Conservation (phyloP, 2,113 vertebrate species). For the Carassius carassius region DNA sequence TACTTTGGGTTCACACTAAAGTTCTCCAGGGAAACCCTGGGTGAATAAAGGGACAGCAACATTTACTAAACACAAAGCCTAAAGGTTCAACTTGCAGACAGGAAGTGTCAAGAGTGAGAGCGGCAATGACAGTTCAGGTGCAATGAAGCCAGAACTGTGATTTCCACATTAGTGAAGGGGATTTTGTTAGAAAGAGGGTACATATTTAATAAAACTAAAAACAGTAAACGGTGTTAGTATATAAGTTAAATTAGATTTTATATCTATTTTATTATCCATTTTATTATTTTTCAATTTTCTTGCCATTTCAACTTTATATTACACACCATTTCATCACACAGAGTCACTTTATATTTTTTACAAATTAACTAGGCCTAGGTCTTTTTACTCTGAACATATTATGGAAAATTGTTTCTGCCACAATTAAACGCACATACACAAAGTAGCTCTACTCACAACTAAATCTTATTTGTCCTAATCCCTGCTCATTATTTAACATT, state of each 20-base stretch:
- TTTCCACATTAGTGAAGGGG: neutral
- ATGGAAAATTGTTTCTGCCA: too few relatives aligned
- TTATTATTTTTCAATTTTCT: too few relatives aligned
- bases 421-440: neutral
- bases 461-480: neutral
- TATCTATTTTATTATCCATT: too few relatives aligned
- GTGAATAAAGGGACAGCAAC: conserved; percentile 9
- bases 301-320: neutral
- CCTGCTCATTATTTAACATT: neutral
- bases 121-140: neutral
- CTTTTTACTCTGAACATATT: neutral
- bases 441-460: neutral
- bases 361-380: neutral
- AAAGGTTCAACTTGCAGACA: conserved; percentile 16
- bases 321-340: neutral
- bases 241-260: neutral
- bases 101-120: neutral
- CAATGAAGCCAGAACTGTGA: conserved; percentile 12
- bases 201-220: neutral
- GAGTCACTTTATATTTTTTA: neutral
- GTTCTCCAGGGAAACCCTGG: conserved; percentile 10
- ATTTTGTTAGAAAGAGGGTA: neutral
- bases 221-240: neutral
- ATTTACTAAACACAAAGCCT: conserved; percentile 24
- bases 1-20: conserved; percentile 7